These are phyloP conservation scores for Mesocentrotus franciscanus DNA, from an alignment of 53 echinoderm and acorn worm species.

Conservation along the genomic window DNA sequence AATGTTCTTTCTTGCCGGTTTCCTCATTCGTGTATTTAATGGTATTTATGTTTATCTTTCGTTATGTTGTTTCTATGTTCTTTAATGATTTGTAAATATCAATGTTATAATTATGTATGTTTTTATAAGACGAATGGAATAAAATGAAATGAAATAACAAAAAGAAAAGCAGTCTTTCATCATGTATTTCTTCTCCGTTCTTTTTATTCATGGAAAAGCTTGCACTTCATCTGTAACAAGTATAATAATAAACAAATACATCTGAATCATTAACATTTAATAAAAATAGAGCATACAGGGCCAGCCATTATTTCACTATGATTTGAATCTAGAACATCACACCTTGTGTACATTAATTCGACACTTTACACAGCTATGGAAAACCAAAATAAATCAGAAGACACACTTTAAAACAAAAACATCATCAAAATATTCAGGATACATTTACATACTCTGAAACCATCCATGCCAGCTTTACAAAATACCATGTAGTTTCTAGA, in stretches of 20 bases:
- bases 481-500: neutral
- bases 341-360: neutral
- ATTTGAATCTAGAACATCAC: conserved; percentile 28
- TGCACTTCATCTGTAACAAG: conserved; percentile 43
- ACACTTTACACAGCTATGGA: neutral
- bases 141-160: no score
- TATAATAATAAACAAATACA: conserved; percentile 53
- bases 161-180: neutral
- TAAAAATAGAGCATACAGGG: conserved; percentile 54
- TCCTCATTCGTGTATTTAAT: no score
- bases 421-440: neutral
- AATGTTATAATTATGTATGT: no score
- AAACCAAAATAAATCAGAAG: neutral
- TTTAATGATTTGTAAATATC: no score
- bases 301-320: conserved; percentile 33
- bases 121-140: no score
- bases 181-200: neutral
- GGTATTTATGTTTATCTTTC: no score
- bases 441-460: neutral
- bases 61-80: no score
- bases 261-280: conserved; percentile 43
- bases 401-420: neutral
- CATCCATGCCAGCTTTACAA: neutral
- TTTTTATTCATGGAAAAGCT: conserved; percentile 48
- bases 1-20: no score